Percentiles rank a stretch among this genome's conserved stretches.
Conservation (phyloP, 2,797 vertebrate species). For the Pampus argenteus region DNA sequence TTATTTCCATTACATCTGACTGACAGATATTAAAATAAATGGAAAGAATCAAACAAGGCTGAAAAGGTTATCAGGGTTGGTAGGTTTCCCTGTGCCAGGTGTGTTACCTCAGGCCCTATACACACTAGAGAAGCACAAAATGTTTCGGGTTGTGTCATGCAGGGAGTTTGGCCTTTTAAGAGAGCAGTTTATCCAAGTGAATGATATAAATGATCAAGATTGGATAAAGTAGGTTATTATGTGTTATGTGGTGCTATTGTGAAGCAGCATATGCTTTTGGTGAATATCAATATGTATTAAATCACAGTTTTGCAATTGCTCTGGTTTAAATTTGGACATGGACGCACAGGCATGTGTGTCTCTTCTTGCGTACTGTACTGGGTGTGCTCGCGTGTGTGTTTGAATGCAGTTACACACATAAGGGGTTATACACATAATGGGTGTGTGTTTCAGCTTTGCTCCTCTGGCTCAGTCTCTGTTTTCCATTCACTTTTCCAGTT, state of each 20-base stretch:
- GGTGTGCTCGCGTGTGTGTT: slow-evolving; percentile 35
- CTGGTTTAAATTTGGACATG: slow-evolving; percentile 9
- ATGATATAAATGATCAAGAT: slow-evolving; percentile 47
- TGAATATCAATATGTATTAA: slow-evolving; percentile 34
- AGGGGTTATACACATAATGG: not conserved
- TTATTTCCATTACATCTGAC: not conserved
- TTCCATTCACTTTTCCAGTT: slow-evolving; percentile 52
- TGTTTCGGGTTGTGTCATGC: slow-evolving; percentile 26
- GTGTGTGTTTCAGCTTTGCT: slow-evolving; percentile 39
- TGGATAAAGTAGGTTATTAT: slow-evolving; percentile 21
- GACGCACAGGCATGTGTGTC: not conserved
- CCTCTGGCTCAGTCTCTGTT: slow-evolving; percentile 40
- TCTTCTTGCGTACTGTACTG: slow-evolving; percentile 2
- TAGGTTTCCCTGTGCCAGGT: slow-evolving; percentile 37
- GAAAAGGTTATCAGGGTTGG: slow-evolving; percentile 14
- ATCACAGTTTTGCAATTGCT: slow-evolving; percentile 26
- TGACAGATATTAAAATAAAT: slow-evolving; percentile 1
- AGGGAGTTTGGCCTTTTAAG: slow-evolving; percentile 7
- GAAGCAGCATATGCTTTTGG: slow-evolving; percentile 36
- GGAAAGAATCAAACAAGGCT: slow-evolving; percentile 9
- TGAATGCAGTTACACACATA: slow-evolving; percentile 14
- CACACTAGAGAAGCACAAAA: slow-evolving; percentile 5
- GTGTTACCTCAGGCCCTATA: slow-evolving; percentile 42
- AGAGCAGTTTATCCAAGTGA: slow-evolving; percentile 26
- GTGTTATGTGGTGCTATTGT: slow-evolving; percentile 53